A percentile compares a stretch with the other conserved stretches of the same genome.
phyloP scores from a whole-genome alignment of 2,113 vertebrate genomes.

The Pipa parva region DNA sequence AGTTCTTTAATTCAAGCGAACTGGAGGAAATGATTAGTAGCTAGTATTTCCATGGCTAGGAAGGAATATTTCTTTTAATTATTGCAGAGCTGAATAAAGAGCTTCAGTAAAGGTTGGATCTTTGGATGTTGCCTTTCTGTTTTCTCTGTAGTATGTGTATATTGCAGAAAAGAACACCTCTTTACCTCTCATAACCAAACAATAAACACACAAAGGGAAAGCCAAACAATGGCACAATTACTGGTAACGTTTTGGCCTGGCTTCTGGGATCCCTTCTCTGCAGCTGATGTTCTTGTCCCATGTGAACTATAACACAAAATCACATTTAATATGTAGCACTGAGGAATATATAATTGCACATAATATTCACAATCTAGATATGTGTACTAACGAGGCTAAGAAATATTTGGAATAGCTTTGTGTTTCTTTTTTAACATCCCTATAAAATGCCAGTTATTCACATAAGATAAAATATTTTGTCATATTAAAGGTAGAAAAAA shows the following conservation, averaged over 20 bases:
- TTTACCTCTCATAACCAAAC: not conserved
- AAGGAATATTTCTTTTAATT: not conserved
- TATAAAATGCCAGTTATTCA: too few species aligned
- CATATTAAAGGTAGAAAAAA: too few species aligned
- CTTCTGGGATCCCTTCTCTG: conserved; percentile 33
- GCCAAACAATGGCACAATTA: not conserved
- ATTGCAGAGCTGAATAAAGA: not conserved
- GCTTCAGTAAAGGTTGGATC: not conserved
- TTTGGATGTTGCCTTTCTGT: not conserved
- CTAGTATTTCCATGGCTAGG: too few species aligned
- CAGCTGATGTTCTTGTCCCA: not conserved
- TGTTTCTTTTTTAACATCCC: not conserved
- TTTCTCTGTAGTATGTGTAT: not conserved
- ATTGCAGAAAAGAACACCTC: not conserved
- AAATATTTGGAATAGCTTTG: not conserved
- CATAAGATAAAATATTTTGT: too few species aligned
- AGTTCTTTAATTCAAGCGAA: too few species aligned
- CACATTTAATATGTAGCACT: not conserved
- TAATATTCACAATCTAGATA: not conserved
- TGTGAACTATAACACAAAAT: conserved; percentile 33
- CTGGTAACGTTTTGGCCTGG: not conserved
- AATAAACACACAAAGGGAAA: not conserved
- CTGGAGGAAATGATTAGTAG: too few species aligned
- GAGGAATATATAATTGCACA: not conserved
- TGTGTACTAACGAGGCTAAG: not conserved